Conservation (phyloP, 2,113 vertebrate species). For the Phyllostomus hastatus region DNA sequence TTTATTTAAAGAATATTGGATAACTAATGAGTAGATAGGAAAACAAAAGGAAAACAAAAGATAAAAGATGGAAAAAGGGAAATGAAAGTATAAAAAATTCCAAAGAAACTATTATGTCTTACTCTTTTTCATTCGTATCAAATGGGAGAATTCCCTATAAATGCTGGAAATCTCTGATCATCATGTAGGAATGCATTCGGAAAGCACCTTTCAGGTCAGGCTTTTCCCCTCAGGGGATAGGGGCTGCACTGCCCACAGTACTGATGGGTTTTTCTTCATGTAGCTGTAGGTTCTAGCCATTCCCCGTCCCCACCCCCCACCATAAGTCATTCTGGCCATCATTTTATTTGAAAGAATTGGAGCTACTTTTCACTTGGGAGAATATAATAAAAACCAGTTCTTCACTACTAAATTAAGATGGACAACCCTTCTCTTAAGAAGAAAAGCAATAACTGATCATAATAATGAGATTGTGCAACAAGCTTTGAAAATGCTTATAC, state of each 20-base stretch:
- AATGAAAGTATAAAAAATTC: not conserved
- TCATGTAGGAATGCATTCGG: not conserved
- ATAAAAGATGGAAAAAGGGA: not conserved
- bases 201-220: not conserved
- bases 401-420: conserved; percentile 47
- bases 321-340: not conserved
- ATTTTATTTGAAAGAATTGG: not conserved
- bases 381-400: conserved; percentile 43
- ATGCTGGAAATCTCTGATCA: not conserved
- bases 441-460: conserved; percentile 59
- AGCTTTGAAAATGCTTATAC: conserved; percentile 57
- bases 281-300: not conserved
- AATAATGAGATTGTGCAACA: conserved; percentile 51
- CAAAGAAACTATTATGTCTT: not conserved
- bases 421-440: conserved; percentile 60
- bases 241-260: not conserved
- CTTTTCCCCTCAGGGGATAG: not conserved
- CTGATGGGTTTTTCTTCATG: not conserved
- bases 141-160: not conserved
- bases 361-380: conserved; percentile 41
- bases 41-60: not conserved
- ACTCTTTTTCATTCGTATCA: not conserved
- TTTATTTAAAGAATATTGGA: not conserved
- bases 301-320: not conserved
- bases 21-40: not conserved